Base-by-base conservation (phyloP, 2,113 vertebrate genomes). In the Bubalus kerabau region DNA sequence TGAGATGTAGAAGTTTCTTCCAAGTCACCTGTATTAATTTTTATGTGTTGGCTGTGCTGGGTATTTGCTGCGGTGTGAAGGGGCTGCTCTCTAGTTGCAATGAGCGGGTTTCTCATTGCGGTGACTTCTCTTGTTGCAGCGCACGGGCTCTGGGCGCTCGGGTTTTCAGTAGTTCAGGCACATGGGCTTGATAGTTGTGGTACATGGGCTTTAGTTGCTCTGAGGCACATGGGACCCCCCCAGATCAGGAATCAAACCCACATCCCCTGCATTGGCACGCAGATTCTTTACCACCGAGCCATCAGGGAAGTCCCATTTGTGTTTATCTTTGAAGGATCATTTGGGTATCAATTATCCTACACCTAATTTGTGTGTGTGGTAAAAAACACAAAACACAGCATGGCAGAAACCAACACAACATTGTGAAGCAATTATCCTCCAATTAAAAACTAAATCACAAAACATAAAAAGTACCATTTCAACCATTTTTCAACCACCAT, bases 221-320 rank as follows among this genome's bases (percentile, higher is more conserved):
- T 3, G 0, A 40, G 23, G 71, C 11, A 43, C 3, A 3, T 14
- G 71, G 71, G 71, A 76, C 7, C 36, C 36, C 36, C 36, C 71
- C 40, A 43, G 71, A 26, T 76, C 71, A 76, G 71, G 40, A 76
- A 76, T 76, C 71, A 3, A 43, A 76, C 36, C 40, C 23, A 43
- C 0, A 12, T 43, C 36, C 71, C 23, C 23, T 26, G 6, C 12
- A 43, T 7, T 26, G 36, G 36, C 71, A 76, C 0, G 0, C 40
- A 43, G 36, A 76, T 76, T 76, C 71, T 26, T 43, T 76, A 43
- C 23, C 23, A 7, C 40, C 12, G 0, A 76, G 71, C 71, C 71
- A 43, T 40, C 71, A 26, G 23, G 40, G 40, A 76, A 43, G 71
- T 76, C 71, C 23, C 81, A 9, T 88, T 21, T 80, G 57, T 85